Percentiles rank a stretch among this genome's conserved stretches.
Conservation (phyloP, 1,140 invertebrate genomes). For the Eulimnadia texana region DNA sequence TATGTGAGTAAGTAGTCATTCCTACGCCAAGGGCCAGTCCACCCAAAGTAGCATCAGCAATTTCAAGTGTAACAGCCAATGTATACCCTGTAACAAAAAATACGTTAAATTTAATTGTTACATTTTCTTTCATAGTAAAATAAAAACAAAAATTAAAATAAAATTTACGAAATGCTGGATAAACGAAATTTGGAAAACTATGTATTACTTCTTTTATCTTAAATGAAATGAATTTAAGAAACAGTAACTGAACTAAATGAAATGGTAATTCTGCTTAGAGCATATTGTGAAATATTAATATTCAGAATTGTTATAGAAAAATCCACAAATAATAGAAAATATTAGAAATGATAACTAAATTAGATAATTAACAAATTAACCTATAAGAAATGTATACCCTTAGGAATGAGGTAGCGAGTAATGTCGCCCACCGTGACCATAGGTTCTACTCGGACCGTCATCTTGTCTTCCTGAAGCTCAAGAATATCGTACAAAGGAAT, state of each 20-base stretch:
- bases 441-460: slow-evolving; percentile 36
- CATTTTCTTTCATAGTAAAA: slow-evolving; percentile 6
- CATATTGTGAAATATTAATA: too few species aligned
- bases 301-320: too few species aligned
- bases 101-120: slow-evolving; percentile 7
- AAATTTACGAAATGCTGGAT: too few species aligned
- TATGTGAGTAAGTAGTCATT: slow-evolving; percentile 36
- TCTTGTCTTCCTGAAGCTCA: slow-evolving; percentile 31
- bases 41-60: slow-evolving; percentile 37
- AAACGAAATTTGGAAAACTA: too few species aligned
- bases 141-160: too few species aligned
- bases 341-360: too few species aligned
- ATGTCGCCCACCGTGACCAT: slow-evolving; percentile 39
- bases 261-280: too few species aligned
- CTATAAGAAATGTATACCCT: slow-evolving; percentile 24
- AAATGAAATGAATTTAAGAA: neutral
- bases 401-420: slow-evolving; percentile 34
- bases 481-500: slow-evolving; percentile 41
- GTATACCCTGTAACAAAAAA: slow-evolving; percentile 34
- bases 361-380: too few species aligned
- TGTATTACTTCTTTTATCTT: too few species aligned
- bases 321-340: too few species aligned
- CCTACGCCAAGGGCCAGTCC: slow-evolving; percentile 40
- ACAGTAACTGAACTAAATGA: neutral
- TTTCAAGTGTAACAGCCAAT: slow-evolving; percentile 39